A percentile compares a stretch with the other conserved stretches of the same genome.
Conservation (phyloP, 2,797 vertebrate genomes). For the Poeciliopsis infans region DNA sequence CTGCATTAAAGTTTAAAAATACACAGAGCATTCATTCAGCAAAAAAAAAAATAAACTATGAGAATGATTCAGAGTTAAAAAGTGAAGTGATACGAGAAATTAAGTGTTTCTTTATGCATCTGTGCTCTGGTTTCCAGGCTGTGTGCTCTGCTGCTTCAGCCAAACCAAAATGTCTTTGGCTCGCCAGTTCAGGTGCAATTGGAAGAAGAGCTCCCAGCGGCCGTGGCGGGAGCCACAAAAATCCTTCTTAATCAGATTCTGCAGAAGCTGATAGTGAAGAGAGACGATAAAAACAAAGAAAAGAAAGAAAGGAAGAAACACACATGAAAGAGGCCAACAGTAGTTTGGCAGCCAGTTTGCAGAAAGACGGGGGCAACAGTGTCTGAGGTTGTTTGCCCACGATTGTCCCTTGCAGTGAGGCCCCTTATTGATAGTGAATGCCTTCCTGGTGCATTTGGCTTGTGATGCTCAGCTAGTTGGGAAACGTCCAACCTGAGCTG, state of each 20-base stretch:
- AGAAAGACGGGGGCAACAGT: slow-evolving; percentile 42
- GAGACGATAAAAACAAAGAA: slow-evolving; percentile 7
- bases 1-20: neutral
- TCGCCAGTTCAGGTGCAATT: slow-evolving; percentile 33
- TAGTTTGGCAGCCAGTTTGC: slow-evolving; percentile 41
- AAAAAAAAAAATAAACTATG: neutral
- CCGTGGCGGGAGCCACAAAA: slow-evolving; percentile 22
- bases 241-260: slow-evolving; percentile 62
- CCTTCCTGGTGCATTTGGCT: slow-evolving; percentile 43
- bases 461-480: slow-evolving; percentile 33
- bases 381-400: slow-evolving; percentile 33
- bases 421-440: slow-evolving; percentile 37
- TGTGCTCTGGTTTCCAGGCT: slow-evolving; percentile 11
- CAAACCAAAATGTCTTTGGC: slow-evolving; percentile 29
- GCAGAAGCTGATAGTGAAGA: slow-evolving; percentile 42
- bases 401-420: slow-evolving; percentile 45
- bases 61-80: neutral
- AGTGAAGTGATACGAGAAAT: neutral
- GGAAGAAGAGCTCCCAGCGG: slow-evolving; percentile 26
- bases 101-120: slow-evolving; percentile 3
- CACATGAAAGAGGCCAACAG: slow-evolving; percentile 19
- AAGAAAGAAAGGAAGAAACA: slow-evolving; percentile 7
- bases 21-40: neutral
- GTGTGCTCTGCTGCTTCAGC: slow-evolving; percentile 11
- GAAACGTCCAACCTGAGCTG: slow-evolving; percentile 47